Conservation (phyloP, 2,113 vertebrate genomes). For the Amia ocellicauda region DNA sequence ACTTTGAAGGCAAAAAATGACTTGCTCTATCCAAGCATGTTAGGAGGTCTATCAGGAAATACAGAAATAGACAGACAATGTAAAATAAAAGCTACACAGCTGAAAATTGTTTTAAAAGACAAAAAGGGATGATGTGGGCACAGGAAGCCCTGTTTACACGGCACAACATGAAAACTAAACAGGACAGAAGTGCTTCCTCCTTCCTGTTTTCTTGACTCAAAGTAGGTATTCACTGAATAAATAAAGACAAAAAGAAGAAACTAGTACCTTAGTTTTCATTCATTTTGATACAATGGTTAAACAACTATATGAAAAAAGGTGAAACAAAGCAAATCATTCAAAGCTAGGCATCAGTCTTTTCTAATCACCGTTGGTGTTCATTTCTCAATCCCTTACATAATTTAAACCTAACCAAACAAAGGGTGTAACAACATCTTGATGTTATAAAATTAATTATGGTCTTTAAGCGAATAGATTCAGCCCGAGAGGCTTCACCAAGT, state of each 20-base stretch:
- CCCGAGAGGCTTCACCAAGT: too few relatives aligned
- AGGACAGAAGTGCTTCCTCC: conserved; percentile 32
- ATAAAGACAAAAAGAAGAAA: background rate
- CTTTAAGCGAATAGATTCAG: too few relatives aligned
- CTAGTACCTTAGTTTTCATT: background rate
- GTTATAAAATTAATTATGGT: too few relatives aligned
- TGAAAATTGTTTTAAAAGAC: conserved; percentile 18
- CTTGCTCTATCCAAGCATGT: conserved; percentile 76
- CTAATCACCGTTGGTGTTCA: too few relatives aligned
- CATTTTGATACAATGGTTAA: too few relatives aligned
- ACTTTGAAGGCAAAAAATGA: conserved; percentile 63
- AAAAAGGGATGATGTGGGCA: background rate
- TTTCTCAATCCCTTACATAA: too few relatives aligned
- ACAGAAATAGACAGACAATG: conserved; percentile 34
- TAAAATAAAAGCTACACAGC: conserved; percentile 9
- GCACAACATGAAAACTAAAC: conserved; percentile 24
- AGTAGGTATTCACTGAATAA: too few relatives aligned
- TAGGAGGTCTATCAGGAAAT: conserved; percentile 72
- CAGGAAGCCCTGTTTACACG: conserved; percentile 25
- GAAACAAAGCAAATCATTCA: too few relatives aligned
- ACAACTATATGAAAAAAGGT: too few relatives aligned
- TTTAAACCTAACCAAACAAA: too few relatives aligned
- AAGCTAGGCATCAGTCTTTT: too few relatives aligned
- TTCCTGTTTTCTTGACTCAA: conserved; percentile 15
- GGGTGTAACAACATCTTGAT: too few relatives aligned